Evolutionary conservation across 2,797 vertebrate genomes (phyloP).

Genomic region (Notoglanidium macrostoma): DNA sequence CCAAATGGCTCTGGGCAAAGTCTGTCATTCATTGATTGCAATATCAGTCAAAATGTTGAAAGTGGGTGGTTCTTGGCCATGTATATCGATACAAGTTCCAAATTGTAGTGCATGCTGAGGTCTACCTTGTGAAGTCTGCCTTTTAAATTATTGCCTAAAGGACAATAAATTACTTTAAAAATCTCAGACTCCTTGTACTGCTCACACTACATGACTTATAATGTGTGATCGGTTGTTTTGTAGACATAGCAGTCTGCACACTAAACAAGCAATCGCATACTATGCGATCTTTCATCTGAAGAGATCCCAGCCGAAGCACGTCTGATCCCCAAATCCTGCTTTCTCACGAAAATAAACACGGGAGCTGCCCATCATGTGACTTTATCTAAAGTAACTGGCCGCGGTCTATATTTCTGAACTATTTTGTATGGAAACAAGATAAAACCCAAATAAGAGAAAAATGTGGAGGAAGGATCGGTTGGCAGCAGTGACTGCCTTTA

Average conservation of each 20-base stretch:
- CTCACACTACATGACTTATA: neutral
- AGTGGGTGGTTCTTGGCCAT: neutral
- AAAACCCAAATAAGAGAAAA: neutral
- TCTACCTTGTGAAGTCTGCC: neutral
- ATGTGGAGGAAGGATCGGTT: neutral
- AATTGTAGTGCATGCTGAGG: neutral
- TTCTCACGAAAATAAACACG: slow-evolving; percentile 27
- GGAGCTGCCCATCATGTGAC: neutral
- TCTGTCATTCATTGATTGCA: slow-evolving; percentile 3
- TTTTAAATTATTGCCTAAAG: neutral
- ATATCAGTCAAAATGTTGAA: neutral
- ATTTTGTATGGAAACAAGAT: neutral
- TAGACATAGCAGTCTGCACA: neutral
- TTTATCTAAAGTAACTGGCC: slow-evolving; percentile 3
- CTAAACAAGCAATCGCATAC: neutral
- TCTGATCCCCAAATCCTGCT: slow-evolving; percentile 25
- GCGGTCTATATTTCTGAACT: neutral
- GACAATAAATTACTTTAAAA: neutral
- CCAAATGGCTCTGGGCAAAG: slow-evolving; percentile 3
- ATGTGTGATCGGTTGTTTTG: neutral
- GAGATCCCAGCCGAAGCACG: slow-evolving; percentile 4
- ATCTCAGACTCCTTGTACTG: neutral
- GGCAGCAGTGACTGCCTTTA: neutral
- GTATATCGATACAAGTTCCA: neutral
- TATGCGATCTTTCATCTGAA: neutral